phyloP scores from a whole-genome alignment of 2,113 vertebrate genomes.

The Sceloporus tristichus region DNA sequence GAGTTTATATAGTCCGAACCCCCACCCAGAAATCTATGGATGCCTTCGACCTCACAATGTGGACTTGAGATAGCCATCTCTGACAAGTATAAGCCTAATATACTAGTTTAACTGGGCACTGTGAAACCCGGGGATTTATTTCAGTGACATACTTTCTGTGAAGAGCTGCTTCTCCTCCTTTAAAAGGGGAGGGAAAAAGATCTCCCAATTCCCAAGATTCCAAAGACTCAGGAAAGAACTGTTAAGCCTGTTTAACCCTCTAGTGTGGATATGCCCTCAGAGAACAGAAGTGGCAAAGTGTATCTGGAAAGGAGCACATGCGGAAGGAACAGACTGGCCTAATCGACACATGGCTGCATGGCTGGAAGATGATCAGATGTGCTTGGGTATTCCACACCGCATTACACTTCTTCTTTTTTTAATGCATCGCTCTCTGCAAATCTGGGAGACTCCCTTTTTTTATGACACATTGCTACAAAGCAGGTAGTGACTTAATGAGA shows the following conservation, averaged over 20 bases:
- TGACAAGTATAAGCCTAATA: background rate
- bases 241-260: background rate
- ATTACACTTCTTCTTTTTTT: background rate
- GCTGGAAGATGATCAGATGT: background rate
- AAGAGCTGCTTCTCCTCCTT: background rate
- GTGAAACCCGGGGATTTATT: background rate
- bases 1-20: no score
- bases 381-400: background rate
- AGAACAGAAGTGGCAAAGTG: background rate
- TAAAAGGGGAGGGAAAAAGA: background rate
- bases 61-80: background rate
- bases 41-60: no score
- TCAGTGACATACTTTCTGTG: background rate
- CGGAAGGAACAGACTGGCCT: slow-evolving; percentile 14
- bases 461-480: slow-evolving; percentile 55
- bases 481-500: slow-evolving; percentile 64
- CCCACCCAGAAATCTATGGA: no score
- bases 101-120: background rate
- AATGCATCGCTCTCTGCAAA: background rate
- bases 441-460: slow-evolving; percentile 59
- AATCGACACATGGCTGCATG: slow-evolving; percentile 23
- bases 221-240: no score
- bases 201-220: background rate
- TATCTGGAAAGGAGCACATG: background rate
- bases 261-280: background rate